These are phyloP conservation scores for Protomyctophum bolini DNA, from an alignment of 2,113 vertebrate genomes.

Conservation along the genomic window DNA sequence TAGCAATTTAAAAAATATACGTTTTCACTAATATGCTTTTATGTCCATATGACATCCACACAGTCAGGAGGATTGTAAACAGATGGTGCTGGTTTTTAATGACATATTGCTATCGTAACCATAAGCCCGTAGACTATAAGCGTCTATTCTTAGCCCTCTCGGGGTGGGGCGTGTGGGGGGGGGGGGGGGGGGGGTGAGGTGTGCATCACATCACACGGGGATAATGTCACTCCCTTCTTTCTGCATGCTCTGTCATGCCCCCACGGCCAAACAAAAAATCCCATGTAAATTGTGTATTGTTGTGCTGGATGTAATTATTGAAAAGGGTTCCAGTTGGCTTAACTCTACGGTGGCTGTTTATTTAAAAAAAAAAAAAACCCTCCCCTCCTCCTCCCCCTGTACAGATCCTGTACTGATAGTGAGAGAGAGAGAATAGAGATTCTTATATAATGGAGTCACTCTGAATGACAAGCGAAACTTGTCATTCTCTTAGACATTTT, in stretches of 20 bases:
- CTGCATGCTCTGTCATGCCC: slow-evolving; percentile 59
- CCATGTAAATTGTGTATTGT: slow-evolving; percentile 66
- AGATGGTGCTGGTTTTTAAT: slow-evolving; percentile 75
- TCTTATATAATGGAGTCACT: slow-evolving; percentile 69
- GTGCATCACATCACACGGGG: slow-evolving; percentile 60
- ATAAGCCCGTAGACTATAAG: slow-evolving; percentile 64
- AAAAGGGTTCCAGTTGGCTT: slow-evolving; percentile 69
- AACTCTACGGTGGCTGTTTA: slow-evolving; percentile 60
- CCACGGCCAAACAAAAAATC: slow-evolving; percentile 74
- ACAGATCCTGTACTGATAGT: slow-evolving; percentile 61
- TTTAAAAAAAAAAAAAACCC: no score
- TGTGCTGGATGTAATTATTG: slow-evolving; percentile 67
- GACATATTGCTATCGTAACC: slow-evolving; percentile 73
- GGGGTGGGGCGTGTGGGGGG: slow-evolving; percentile 48
- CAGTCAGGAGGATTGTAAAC: slow-evolving; percentile 63
- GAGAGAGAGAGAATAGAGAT: slow-evolving; percentile 31
- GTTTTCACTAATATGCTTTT: slow-evolving; percentile 41
- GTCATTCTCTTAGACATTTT: slow-evolving; percentile 18
- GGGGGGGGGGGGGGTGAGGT: slow-evolving; percentile 64
- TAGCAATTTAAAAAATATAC: slow-evolving; percentile 54
- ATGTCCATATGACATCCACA: slow-evolving; percentile 46
- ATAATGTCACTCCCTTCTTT: slow-evolving; percentile 66
- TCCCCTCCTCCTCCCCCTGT: slow-evolving; percentile 54
- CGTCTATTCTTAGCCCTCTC: slow-evolving; percentile 38
- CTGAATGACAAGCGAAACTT: slow-evolving; percentile 47